Evolutionary conservation across 2,797 vertebrate genomes (phyloP), one percentile per base, ranked within the genome.

Genomic region (Falco novaeseelandiae): DNA sequence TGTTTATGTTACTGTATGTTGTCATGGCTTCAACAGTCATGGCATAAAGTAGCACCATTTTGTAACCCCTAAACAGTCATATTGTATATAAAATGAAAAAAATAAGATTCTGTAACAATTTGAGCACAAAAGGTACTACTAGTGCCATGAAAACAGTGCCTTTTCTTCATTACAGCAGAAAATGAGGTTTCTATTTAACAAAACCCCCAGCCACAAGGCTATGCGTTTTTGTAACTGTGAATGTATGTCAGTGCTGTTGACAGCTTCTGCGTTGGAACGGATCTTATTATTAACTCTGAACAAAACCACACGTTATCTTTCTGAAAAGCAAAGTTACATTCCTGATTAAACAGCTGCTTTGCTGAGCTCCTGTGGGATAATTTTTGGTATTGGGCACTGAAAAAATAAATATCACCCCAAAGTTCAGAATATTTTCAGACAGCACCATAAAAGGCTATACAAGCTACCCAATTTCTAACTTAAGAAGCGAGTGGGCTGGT

Each of bases 371-470:
- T 90, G 94, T 88, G 96, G 94, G 95, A 96, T 96, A 95, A 91
- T 95, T 96, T 93, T 94, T 92, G 69, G 84, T 96, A 91, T 38
- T 0, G 80, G 67, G 80, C 84, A 81, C 71, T 93, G 91, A 84
- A 93, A 94, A 94, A 91, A 93, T 83, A 94, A 91, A 92, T 95
- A 83, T 91, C 95, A 77, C 96, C 90, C 89, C 88, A 58, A 96
- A 95, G 88, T 96, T 96, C 95, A 96, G 87, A 92, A 79, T 90
- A 95, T 96, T 94, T 97, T 94, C 79, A 95, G 92, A 96, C 88
- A 96, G 62, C 36, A 86, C 96, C 96, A 97, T 97, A 97, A 97
- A 97, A 97, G 97, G 96, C 76, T 92, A 89, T 90, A 36, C 59
- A 88, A 93, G 46, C 86, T 82, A 92, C 86, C 66, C 94, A 70